Evolutionary conservation across 2,113 vertebrate genomes (phyloP), one percentile per base, ranked within the genome.

Genomic region (Antechinus stuartii): DNA sequence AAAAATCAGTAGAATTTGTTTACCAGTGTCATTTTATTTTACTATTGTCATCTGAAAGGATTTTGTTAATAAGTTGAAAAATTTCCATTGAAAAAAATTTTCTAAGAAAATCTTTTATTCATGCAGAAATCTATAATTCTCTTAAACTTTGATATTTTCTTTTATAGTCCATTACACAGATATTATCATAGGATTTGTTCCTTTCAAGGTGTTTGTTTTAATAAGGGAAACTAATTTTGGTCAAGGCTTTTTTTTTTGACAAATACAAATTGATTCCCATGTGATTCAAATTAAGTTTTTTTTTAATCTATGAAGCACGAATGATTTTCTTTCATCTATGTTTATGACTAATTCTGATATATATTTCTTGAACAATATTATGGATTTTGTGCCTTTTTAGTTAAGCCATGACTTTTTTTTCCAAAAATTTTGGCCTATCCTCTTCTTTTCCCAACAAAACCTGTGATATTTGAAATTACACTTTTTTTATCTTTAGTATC

Each of bases 301-400:
- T 93, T 96, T 96, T 57, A 97, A 97, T 98, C 97, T 96, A 96
- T 97, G 54, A 97, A 95, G 49, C 49, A 9, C 96, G 92, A 98
- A 97, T 96, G 97, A 96, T 96, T 97, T 97, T 97, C 55, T 92
- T 95, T 97, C 92, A 96, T 91, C 76, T 95, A 55, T 26, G 19
- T 98, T 98, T 97, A 54, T 97, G 94, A 95, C 93, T 97, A 91
- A 94, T 96, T 95, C 94, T 94, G 89, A 94, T 97, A 93, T 94
- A 94, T 91, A 92, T 10, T 52, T 68, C 93, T 97, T 95, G 94
- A 95, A 50, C 10, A 47, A 96, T 93, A 93, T 96, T 97, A 98
- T 98, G 47, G 98, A 98, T 98, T 97, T 98, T 97, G 23, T 97
- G 96, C 96, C 96, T 61, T 90, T 94, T 94, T 97, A 93, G 94